Evolutionary conservation across 1,140 invertebrate species (phyloP).

Genomic region (Anastrepha ludens): DNA sequence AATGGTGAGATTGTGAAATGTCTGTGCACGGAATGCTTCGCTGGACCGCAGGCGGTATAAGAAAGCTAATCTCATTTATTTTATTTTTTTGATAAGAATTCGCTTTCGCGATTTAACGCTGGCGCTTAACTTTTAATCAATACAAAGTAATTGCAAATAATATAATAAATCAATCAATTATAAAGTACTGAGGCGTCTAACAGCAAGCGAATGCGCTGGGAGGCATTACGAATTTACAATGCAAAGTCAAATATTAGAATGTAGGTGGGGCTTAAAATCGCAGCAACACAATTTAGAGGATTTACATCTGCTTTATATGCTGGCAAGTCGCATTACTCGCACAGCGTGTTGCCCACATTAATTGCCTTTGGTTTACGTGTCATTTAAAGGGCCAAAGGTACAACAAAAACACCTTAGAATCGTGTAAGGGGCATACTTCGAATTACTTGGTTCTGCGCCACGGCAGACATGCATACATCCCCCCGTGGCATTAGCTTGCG

Average conservation of each 20-base stretch:
- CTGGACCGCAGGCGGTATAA: not conserved
- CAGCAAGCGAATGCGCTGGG: not conserved
- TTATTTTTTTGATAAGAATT: not conserved
- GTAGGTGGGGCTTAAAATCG: not conserved
- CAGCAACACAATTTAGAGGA: not conserved
- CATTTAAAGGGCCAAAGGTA: not conserved
- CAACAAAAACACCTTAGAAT: not conserved
- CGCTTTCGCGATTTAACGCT: constrained; percentile 1
- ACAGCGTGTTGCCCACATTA: constrained; percentile 10
- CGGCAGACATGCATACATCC: not conserved
- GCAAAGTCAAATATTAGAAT: not conserved
- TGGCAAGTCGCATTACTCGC: not conserved
- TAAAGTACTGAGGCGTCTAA: constrained; percentile 31
- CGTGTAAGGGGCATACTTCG: not conserved
- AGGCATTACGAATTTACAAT: not conserved
- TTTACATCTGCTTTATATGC: not conserved
- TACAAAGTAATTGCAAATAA: constrained; percentile 45
- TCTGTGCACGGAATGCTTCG: not conserved
- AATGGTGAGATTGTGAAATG: not conserved
- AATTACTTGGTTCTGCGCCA: not conserved
- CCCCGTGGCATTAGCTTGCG: not conserved
- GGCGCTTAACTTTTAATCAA: constrained; percentile 24
- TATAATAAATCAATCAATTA: constrained; percentile 52
- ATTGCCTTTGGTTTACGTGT: constrained; percentile 13
- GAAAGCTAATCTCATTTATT: not conserved